Percentiles rank a stretch among this genome's conserved stretches.
Evolutionary conservation across 2,113 vertebrate species (phyloP).

Genomic region (Pluvialis apricaria): DNA sequence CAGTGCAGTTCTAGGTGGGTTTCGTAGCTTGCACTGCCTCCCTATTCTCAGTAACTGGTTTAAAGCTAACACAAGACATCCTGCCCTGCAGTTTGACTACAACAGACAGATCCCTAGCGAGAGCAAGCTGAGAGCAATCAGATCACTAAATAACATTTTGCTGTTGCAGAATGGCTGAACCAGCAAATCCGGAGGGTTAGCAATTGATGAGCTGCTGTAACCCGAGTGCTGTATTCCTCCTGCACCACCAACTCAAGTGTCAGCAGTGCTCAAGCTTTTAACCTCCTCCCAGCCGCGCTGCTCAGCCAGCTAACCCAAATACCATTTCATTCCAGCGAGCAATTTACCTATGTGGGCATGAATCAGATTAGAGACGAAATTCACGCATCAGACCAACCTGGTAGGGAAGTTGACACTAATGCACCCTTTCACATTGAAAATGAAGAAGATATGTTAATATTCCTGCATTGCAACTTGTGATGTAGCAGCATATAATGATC

Average conservation of each 20-base stretch:
- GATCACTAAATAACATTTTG: neutral
- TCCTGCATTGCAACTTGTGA: neutral
- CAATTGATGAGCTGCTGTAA: neutral
- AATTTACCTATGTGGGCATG: neutral
- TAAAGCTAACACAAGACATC: neutral
- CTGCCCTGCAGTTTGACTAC: neutral
- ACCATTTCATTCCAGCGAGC: neutral
- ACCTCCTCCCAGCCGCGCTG: neutral
- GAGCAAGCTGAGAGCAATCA: neutral
- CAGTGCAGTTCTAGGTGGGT: neutral
- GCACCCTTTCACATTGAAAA: neutral
- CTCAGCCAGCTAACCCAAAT: neutral
- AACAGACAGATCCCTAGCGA: neutral
- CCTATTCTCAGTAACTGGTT: neutral
- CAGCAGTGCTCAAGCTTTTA: neutral
- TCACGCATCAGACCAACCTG: neutral
- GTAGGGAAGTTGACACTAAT: neutral
- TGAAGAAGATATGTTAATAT: neutral
- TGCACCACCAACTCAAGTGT: neutral
- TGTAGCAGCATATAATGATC: rapidly evolving
- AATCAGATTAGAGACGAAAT: neutral
- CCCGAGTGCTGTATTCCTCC: neutral
- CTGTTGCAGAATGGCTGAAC: neutral
- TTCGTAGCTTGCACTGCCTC: neutral
- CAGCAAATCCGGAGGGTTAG: neutral